These are phyloP conservation scores for Mugil cephalus DNA, from an alignment of 2,113 vertebrate genomes.

Conservation along the genomic window DNA sequence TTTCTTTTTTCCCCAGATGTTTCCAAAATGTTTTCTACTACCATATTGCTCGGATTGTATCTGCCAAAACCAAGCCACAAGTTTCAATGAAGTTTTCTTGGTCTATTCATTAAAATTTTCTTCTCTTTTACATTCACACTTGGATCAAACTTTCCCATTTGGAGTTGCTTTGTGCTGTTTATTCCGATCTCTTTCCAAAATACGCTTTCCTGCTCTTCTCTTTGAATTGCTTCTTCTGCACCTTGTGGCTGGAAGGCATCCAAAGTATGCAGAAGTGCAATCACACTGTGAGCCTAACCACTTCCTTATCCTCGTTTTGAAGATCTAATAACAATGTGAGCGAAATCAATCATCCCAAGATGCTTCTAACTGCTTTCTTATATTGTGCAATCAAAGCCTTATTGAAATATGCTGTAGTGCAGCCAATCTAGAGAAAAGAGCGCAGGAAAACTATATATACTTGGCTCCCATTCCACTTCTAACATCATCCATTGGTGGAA, in stretches of 20 bases:
- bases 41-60: slow-evolving; percentile 33
- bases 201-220: slow-evolving; percentile 45
- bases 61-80: slow-evolving; percentile 37
- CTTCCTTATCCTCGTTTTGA: slow-evolving; percentile 67
- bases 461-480: neutral
- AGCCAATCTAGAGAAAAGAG: slow-evolving; percentile 31
- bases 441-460: slow-evolving; percentile 48
- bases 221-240: slow-evolving; percentile 70
- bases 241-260: slow-evolving; percentile 72
- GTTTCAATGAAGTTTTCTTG: slow-evolving; percentile 31
- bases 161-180: slow-evolving; percentile 49
- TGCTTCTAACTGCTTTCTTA: slow-evolving; percentile 30
- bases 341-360: slow-evolving; percentile 69
- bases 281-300: slow-evolving; percentile 65
- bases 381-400: slow-evolving; percentile 42
- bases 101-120: slow-evolving; percentile 43
- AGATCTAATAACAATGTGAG: slow-evolving; percentile 66
- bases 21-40: slow-evolving; percentile 41
- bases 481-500: slow-evolving; percentile 28
- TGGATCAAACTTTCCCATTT: slow-evolving; percentile 38
- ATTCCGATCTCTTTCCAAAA: slow-evolving; percentile 66
- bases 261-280: slow-evolving; percentile 74
- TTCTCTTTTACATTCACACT: slow-evolving; percentile 38
- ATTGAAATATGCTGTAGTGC: slow-evolving; percentile 22
- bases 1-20: slow-evolving; percentile 36